Conservation (phyloP, 2,888 invertebrate genomes). For the Leistus spinibarbis region DNA sequence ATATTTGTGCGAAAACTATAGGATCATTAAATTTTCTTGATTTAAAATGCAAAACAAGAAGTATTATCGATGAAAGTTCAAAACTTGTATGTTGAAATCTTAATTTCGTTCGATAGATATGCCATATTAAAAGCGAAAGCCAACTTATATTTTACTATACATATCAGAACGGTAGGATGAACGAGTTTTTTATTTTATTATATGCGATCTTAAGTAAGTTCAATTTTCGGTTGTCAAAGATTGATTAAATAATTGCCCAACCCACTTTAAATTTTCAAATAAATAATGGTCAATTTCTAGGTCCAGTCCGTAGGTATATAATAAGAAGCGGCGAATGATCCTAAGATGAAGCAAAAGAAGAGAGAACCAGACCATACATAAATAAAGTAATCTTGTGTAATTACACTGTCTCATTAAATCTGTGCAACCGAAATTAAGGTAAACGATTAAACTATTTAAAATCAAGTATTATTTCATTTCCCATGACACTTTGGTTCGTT, state of each 20-base stretch:
- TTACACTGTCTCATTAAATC: neutral
- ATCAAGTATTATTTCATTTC: conserved; percentile 3
- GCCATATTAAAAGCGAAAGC: neutral
- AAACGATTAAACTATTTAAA: conserved; percentile 2
- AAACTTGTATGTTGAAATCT: too few relatives aligned
- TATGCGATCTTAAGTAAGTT: neutral
- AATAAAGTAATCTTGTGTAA: neutral
- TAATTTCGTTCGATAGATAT: too few relatives aligned
- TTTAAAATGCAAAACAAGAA: too few relatives aligned
- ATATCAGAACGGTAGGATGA: neutral
- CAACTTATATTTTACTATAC: neutral
- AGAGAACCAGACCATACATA: neutral
- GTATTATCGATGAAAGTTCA: too few relatives aligned
- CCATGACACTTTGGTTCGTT: conserved; percentile 8
- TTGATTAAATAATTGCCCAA: neutral
- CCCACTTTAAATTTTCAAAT: neutral
- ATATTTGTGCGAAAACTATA: too few relatives aligned
- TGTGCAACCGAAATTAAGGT: neutral
- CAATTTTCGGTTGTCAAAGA: neutral
- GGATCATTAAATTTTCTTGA: too few relatives aligned
- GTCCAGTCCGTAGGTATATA: neutral
- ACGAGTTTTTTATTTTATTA: too few relatives aligned
- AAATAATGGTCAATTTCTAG: neutral
- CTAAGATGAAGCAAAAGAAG: neutral
- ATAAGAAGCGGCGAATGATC: neutral